Percentiles rank a stretch among this genome's conserved stretches.
These are phyloP conservation scores for Bombus breviceps DNA, from an alignment of 1,140 invertebrate species.

Conservation along the genomic window DNA sequence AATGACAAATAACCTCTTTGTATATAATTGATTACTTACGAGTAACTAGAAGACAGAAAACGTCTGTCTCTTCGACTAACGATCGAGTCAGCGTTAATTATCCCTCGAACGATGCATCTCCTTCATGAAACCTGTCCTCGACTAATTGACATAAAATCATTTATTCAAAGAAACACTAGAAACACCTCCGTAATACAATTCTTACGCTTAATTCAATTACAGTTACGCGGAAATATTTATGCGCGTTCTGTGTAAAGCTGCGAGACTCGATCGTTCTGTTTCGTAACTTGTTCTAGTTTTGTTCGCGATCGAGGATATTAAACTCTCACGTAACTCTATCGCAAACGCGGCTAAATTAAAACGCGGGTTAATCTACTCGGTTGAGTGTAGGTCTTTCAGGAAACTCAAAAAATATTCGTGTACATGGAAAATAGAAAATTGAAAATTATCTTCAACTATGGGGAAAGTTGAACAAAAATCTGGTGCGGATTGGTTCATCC, in stretches of 20 bases:
- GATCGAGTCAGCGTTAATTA: constrained; percentile 21
- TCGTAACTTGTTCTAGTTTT: background rate
- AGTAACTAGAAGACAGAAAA: background rate
- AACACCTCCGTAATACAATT: constrained; percentile 32
- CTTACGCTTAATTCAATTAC: constrained; percentile 37
- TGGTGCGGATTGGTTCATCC: background rate
- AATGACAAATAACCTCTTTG: too few species aligned
- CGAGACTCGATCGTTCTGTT: too few species aligned
- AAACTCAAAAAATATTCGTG: background rate
- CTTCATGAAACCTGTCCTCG: constrained; percentile 42
- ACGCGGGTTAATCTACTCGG: background rate
- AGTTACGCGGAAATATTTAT: constrained; percentile 10
- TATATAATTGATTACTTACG: too few species aligned
- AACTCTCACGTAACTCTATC: background rate
- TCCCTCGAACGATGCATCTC: background rate
- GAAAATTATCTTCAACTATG: background rate
- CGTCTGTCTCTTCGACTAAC: too few species aligned
- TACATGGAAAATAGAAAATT: too few species aligned
- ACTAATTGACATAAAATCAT: constrained; percentile 15
- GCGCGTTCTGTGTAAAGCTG: background rate
- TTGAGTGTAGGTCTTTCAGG: background rate
- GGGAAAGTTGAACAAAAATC: too few species aligned
- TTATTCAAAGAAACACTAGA: constrained; percentile 37
- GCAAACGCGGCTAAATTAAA: background rate
- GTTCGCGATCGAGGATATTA: background rate